Conservation (phyloP, 2,113 vertebrate genomes). For the Bubo bubo region DNA sequence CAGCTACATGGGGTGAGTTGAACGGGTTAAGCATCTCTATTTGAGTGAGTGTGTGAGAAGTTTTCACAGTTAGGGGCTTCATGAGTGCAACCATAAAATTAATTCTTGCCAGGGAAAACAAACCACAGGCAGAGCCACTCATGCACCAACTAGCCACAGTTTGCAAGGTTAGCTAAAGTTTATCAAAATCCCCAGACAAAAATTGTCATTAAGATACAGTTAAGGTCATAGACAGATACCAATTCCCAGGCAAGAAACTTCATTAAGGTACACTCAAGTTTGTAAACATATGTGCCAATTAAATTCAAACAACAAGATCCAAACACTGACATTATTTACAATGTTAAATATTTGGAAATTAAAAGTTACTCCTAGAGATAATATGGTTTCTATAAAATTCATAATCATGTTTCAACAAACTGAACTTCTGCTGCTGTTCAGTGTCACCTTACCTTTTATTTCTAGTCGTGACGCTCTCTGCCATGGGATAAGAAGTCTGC, state of each 20-base stretch:
- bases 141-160: neutral
- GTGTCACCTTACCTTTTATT: neutral
- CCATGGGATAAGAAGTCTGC: neutral
- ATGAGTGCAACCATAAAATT: neutral
- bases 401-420: neutral
- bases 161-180: constrained; percentile 55
- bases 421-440: neutral
- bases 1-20: neutral
- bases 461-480: neutral
- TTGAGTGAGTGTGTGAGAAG: neutral
- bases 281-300: constrained; percentile 28
- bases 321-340: neutral
- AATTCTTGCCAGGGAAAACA: constrained; percentile 32
- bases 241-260: constrained; percentile 45
- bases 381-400: neutral
- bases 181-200: constrained; percentile 51
- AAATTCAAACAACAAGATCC: constrained; percentile 4
- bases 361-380: neutral
- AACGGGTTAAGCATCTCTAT: neutral
- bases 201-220: constrained; percentile 52
- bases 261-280: constrained; percentile 37
- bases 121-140: neutral
- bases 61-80: neutral
- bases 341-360: neutral
- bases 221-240: constrained; percentile 40